Evolutionary conservation across 2,888 invertebrate species (phyloP).

Genomic region (Sphecodes monilicornis): DNA sequence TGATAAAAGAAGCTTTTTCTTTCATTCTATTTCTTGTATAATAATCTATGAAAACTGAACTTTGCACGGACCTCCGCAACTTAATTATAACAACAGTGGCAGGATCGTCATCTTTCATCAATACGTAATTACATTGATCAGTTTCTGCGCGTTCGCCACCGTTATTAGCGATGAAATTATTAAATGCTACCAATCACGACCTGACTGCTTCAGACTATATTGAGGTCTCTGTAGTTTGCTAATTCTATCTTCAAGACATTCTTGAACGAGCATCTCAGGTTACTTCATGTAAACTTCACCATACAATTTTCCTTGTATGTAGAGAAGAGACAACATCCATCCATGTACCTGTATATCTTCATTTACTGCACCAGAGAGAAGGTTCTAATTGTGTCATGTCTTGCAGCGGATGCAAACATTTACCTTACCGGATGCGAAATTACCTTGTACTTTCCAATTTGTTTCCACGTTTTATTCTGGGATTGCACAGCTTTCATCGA

Average conservation of each 20-base stretch:
- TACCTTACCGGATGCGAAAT: too few relatives aligned
- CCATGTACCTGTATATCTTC: conserved; percentile 10
- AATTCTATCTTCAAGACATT: not conserved
- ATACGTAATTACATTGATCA: not conserved
- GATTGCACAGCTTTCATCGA: not conserved
- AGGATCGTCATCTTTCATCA: not conserved
- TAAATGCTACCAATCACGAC: not conserved
- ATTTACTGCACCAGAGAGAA: not conserved
- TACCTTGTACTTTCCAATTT: not conserved
- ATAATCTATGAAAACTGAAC: not conserved
- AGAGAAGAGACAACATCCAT: conserved; percentile 7
- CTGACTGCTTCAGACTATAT: not conserved
- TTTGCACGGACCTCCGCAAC: too few relatives aligned
- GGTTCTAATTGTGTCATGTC: conserved; percentile 6
- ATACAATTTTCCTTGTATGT: not conserved
- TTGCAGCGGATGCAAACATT: not conserved
- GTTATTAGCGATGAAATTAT: not conserved
- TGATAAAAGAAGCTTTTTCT: not conserved
- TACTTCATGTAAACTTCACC: conserved; percentile 7
- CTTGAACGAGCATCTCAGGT: not conserved
- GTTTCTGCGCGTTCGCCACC: not conserved
- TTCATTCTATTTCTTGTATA: not conserved
- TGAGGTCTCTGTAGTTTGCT: not conserved
- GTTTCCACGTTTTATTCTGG: not conserved
- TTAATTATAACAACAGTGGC: not conserved